Conservation (phyloP, 1,140 invertebrate genomes). For the Chlorops oryzae region DNA sequence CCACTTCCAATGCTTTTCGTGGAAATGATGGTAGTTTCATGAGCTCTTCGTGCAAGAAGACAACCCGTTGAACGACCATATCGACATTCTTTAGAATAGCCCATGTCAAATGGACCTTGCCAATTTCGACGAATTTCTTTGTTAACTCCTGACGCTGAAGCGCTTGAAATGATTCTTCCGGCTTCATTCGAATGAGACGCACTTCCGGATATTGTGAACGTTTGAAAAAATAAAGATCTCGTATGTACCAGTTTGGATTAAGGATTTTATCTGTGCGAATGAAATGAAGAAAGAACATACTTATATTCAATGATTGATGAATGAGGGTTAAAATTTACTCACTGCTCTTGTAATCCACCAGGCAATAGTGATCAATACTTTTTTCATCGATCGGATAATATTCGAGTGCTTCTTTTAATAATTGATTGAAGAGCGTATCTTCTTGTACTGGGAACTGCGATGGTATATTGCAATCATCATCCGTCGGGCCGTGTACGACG, state of each 20-base stretch:
- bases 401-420: conserved; percentile 91
- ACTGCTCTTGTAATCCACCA: conserved; percentile 98
- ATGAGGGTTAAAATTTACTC: conserved; percentile 47
- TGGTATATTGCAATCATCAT: conserved; percentile 87
- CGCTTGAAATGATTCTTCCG: conserved; percentile 83
- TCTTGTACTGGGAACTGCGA: conserved; percentile 98
- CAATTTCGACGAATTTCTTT: conserved; percentile 95
- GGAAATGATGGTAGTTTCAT: conserved; percentile 98
- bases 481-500: conserved; percentile 78
- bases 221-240: conserved; percentile 99
- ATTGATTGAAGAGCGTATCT: conserved; percentile 95
- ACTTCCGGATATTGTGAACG: conserved; percentile 96
- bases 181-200: conserved; percentile 88
- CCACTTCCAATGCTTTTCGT: conserved; percentile 92
- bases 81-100: conserved; percentile 85
- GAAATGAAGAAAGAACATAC: too few species aligned
- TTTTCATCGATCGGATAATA: conserved; percentile 95
- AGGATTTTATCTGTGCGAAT: conserved; percentile 40
- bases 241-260: conserved; percentile 86
- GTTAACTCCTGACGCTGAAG: conserved; percentile 88
- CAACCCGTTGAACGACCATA: conserved; percentile 90
- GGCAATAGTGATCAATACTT: conserved; percentile 83
- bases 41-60: conserved; percentile 98
- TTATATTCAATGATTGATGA: too few species aligned
- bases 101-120: conserved; percentile 86